phyloP scores from a whole-genome alignment of 1,140 invertebrate genomes.

The Papilio dardanus region DNA sequence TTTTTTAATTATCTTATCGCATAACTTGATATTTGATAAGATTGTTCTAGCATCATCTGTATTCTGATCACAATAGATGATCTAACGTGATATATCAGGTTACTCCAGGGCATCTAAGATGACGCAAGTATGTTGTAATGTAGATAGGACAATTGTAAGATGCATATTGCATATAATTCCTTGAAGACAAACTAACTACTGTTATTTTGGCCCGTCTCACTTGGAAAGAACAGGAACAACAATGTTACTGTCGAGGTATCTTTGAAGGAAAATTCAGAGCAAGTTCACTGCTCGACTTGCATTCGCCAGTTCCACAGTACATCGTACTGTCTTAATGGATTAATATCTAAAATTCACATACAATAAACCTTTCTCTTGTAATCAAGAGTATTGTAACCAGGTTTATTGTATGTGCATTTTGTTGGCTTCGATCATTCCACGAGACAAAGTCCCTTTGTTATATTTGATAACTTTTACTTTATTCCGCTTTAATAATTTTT shows the following conservation, averaged over 20 bases:
- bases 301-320: too few species aligned
- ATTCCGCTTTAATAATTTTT: not conserved
- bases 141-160: not conserved
- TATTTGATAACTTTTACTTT: not conserved
- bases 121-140: not conserved
- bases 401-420: too few species aligned
- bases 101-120: not conserved
- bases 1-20: conserved; percentile 2
- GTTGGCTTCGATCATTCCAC: too few species aligned
- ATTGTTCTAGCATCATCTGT: not conserved
- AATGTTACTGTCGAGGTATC: not conserved
- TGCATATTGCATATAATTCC: not conserved
- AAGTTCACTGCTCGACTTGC: not conserved
- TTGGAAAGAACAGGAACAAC: too few species aligned
- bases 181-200: not conserved
- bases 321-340: too few species aligned
- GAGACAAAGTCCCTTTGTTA: not conserved
- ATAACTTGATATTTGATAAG: not conserved
- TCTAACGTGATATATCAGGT: not conserved
- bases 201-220: not conserved
- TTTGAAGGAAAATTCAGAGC: not conserved
- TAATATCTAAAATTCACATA: too few species aligned
- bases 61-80: not conserved
- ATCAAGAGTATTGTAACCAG: too few species aligned
- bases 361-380: too few species aligned